Evolutionary conservation across 1,140 invertebrate species (phyloP), one percentile per base, ranked within the genome.

Genomic region (Bradynema listronoti): DNA sequence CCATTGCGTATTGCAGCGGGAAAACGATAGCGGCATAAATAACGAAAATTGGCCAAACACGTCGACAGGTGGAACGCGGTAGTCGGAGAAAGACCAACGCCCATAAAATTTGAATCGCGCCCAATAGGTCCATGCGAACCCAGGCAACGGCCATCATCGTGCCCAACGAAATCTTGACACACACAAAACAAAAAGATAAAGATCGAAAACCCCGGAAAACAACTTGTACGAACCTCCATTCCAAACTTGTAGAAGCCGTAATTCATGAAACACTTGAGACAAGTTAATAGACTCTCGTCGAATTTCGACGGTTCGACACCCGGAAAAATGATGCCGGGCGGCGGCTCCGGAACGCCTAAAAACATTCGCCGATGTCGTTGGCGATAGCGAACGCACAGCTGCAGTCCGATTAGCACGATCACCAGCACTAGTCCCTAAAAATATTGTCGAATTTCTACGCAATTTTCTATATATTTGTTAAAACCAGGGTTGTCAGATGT

Each of bases 161-260:
- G 61, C 94, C 88, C 56, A 93, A 81, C 47, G 87, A 89, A 36
- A 92, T 63, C 61, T 63, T 22, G 27, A 50, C 9, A 50, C 27
- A 50, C 16, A 7, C 7, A 47, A 50, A 50, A 24, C 5, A 9
- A 50, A 24, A 50, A 3, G 19, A 39, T 39, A 11, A 11, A 39
- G 11, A 39, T 39, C 11, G 11, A 11, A 39, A 39, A 11, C 19
- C 19, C 19, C 19, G 36, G 19, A 39, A 11, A 49, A 24, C 11
- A 60, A 66, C 65, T 53, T 61, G 29, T 19, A 87, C n/a, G 43
- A 30, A 63, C 86, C 83, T 96, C 91, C 1, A 95, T 78, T 19
- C 91, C 91, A 82, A 94, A 94, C 79, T 91, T 91, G 78, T 91
- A 93, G 79, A 91, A 96, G 19, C 86, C 85, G 79, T 88, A 93